Percentiles rank a stretch among this genome's conserved stretches.
These are phyloP conservation scores for Phortica okadai DNA, from an alignment of 2,888 invertebrate species.

Conservation along the genomic window DNA sequence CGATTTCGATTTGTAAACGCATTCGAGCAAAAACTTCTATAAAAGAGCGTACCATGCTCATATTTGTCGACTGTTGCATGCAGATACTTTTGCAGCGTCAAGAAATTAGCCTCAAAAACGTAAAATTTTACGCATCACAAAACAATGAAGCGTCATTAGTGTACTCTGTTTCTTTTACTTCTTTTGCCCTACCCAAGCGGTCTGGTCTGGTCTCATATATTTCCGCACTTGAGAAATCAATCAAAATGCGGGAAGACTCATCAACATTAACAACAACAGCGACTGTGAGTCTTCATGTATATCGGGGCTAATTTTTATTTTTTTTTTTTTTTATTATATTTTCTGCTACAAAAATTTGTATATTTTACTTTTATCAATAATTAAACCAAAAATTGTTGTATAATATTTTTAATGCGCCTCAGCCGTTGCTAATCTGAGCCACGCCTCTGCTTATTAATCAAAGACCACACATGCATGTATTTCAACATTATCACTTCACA, in stretches of 20 bases:
- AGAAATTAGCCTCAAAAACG: conserved; percentile 15
- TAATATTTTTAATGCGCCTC: conserved; percentile 23
- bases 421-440: conserved; percentile 27
- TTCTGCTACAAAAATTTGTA: background rate
- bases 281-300: background rate
- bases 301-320: background rate
- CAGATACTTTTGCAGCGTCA: conserved; percentile 42
- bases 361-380: background rate
- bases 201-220: background rate
- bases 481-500: conserved; percentile 26
- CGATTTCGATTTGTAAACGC: conserved; percentile 46
- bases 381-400: conserved; percentile 43
- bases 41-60: background rate
- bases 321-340: background rate
- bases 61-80: conserved; percentile 43
- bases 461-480: conserved; percentile 42
- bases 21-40: conserved; percentile 52
- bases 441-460: conserved; percentile 56
- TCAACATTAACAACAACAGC: conserved; percentile 1
- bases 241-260: conserved; percentile 63
- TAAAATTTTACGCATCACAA: conserved; percentile 65
- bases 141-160: conserved; percentile 64
- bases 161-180: conserved; percentile 11
- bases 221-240: conserved; percentile 53
- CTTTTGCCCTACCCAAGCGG: conserved; percentile 27